phyloP scores from a whole-genome alignment of 2,113 vertebrate species.

The Kobus ellipsiprymnus region DNA sequence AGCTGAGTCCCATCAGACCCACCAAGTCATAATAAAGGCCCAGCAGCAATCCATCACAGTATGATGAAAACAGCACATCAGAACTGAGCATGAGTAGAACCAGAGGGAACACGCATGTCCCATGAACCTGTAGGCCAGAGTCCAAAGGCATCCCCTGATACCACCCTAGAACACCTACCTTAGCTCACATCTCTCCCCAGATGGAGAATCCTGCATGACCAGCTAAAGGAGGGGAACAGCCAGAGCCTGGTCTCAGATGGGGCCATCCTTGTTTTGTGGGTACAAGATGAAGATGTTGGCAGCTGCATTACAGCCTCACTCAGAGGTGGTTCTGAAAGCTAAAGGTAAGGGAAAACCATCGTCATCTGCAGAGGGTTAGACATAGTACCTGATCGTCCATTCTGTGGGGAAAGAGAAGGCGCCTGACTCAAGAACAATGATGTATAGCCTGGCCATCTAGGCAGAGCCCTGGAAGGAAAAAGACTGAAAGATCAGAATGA shows the following conservation, averaged over 20 bases:
- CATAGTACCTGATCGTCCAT: no score
- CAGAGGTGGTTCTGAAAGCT: neutral
- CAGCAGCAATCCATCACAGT: neutral
- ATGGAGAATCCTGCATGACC: fast-evolving
- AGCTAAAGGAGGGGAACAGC: neutral
- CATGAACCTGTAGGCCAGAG: neutral
- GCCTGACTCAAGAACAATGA: fast-evolving
- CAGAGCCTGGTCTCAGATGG: neutral
- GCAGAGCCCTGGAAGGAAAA: neutral
- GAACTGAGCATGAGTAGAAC: neutral
- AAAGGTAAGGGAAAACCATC: neutral
- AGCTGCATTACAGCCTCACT: neutral
- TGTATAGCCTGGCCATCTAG: neutral
- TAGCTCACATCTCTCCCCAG: neutral
- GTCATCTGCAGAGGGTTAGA: neutral
- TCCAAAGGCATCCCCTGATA: no score
- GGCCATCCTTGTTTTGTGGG: neutral
- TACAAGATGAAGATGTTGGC: neutral
- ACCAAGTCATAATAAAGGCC: neutral
- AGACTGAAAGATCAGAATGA: neutral
- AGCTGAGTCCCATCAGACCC: neutral
- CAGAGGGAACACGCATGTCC: neutral
- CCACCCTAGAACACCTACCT: fast-evolving
- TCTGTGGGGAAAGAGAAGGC: neutral
- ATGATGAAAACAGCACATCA: neutral